Base-by-base conservation (phyloP, 2,797 vertebrate genomes). In the Liasis olivaceus region DNA sequence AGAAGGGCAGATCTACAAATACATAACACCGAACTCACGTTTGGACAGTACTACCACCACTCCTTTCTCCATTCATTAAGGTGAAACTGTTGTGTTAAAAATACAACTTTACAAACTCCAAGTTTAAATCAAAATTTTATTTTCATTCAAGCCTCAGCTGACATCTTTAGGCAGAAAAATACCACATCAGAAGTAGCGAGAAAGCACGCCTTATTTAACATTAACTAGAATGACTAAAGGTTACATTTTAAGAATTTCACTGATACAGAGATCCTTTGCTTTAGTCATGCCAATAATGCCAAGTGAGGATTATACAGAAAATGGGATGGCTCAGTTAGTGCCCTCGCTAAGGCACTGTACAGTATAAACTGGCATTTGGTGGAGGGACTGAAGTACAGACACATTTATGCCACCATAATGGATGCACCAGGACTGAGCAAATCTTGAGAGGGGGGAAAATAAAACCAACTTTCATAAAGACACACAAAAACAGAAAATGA, bases 141-240 rank as follows among this genome's bases (percentile, higher is more conserved):
- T 92, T 88, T 90, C 89, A 88, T 94, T 92, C 91, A 92, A 88
- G 86, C 91, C 86, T 90, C 85, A 88, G 85, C 62, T 94, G 91
- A 92, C 89, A 92, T 92, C 69, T 90, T 94, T 90, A 92, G 89
- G 89, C 89, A 94, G 85, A 91, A 87, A 93, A 92, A 88, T 69
- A 92, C 72, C 88, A 93, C 91, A 93, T 84, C 88, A 90, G 90
- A 92, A 92, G 89, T 94, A 88, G 91, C 86, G 88, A 94, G 86
- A 94, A 94, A 90, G 93, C 85, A 94, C 64, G 42, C 42, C 63
- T 54, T 94, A 59, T 92, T 92, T 94, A 94, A 92, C 89, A 94
- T 90, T 87, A 84, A 88, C 81, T 89, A 93, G 89, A 92, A 94
- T 92, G 91, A 90, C 85, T 90, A 94, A 90, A 88, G 69, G 84